A percentile compares a stretch with the other conserved stretches of the same genome.
phyloP scores from a whole-genome alignment of 2,888 invertebrate genomes.

The Pseudococcus jackbeardsleyi region DNA sequence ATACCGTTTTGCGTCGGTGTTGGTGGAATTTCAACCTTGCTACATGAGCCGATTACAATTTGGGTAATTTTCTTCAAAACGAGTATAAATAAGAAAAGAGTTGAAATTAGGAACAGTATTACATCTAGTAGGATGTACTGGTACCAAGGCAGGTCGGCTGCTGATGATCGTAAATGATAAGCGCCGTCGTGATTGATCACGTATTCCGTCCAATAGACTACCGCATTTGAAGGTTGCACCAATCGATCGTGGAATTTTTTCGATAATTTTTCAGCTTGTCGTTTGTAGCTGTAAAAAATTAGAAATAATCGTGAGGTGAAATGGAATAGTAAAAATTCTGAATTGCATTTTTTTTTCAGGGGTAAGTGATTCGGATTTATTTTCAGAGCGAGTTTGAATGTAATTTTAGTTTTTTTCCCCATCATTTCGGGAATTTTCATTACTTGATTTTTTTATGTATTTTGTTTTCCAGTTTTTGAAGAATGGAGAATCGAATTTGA shows the following conservation, averaged over 20 bases:
- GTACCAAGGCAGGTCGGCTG: constrained; percentile 62
- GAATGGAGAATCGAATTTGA: too few species aligned
- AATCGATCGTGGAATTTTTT: constrained; percentile 56
- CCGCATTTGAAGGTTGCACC: constrained; percentile 58
- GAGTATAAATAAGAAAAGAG: not conserved
- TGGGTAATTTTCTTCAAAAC: not conserved
- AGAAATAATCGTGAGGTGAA: too few species aligned
- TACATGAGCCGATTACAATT: not conserved
- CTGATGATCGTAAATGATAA: constrained; percentile 57
- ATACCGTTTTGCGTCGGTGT: not conserved
- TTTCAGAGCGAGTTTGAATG: too few species aligned
- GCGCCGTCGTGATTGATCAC: constrained; percentile 64
- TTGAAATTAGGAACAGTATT: not conserved
- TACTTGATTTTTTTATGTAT: too few species aligned
- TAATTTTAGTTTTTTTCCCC: too few species aligned
- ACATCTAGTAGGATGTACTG: constrained; percentile 64
- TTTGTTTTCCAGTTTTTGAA: too few species aligned
- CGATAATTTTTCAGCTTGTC: constrained; percentile 42
- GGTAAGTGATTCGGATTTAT: too few species aligned
- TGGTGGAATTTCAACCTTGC: not conserved
- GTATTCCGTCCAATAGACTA: constrained; percentile 65
- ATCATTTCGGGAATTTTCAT: too few species aligned
- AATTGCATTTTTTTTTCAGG: too few species aligned
- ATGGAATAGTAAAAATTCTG: too few species aligned
- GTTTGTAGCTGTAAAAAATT: constrained; percentile 57